These are phyloP conservation scores for Porites lobata DNA, from an alignment of 92 coral and sea anemone genomes.

Conservation along the genomic window DNA sequence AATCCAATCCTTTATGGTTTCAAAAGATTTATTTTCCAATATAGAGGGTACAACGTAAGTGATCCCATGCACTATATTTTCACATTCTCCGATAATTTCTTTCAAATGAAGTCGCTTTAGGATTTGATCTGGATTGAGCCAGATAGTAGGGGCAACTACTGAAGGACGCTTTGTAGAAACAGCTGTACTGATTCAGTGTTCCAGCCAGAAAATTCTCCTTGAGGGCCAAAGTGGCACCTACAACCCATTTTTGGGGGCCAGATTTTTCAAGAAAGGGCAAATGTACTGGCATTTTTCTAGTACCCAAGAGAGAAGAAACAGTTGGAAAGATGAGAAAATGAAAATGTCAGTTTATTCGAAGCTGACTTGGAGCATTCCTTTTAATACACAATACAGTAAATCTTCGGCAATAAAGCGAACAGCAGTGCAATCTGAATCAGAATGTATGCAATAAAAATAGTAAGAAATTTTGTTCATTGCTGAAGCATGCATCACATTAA, in stretches of 20 bases:
- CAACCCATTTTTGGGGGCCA: no score
- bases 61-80: background rate
- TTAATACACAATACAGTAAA: background rate
- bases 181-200: no score
- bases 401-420: background rate
- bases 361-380: constrained; percentile 15
- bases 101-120: constrained; percentile 14
- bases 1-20: constrained; percentile 2
- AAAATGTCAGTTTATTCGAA: constrained; percentile 17
- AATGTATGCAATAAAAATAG: constrained; percentile 1
- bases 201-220: no score
- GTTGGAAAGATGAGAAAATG: background rate
- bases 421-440: background rate
- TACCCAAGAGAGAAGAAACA: no score
- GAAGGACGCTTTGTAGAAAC: background rate
- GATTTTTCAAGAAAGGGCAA: no score
- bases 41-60: constrained; percentile 14
- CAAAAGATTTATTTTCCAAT: background rate
- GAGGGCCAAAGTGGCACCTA: no score
- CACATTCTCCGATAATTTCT: constrained; percentile 25
- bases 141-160: background rate
- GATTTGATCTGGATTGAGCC: constrained; percentile 1
- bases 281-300: no score
- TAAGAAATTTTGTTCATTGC: background rate
- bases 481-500: constrained; percentile 8